These are phyloP conservation scores for Gracilinanus agilis DNA, from an alignment of 2,113 vertebrate species.

Conservation along the genomic window DNA sequence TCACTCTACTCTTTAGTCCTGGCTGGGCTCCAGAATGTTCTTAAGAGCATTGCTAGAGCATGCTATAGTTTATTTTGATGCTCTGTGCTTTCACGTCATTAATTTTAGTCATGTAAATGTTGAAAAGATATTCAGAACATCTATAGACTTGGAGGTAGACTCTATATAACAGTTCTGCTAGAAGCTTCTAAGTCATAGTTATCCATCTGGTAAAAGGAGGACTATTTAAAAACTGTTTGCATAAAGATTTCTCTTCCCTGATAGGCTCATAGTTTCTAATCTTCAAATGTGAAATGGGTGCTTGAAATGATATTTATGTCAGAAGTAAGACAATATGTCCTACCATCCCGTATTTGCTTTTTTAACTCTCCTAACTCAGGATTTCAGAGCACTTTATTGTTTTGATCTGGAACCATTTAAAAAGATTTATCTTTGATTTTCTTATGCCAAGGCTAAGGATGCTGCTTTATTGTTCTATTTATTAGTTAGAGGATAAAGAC, in stretches of 20 bases:
- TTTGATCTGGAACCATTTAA: neutral
- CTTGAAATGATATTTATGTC: neutral
- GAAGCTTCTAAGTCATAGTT: neutral
- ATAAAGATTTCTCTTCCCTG: neutral
- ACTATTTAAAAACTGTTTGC: neutral
- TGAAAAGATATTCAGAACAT: slow-evolving; percentile 11
- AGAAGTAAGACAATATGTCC: neutral
- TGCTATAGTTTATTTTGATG: slow-evolving; percentile 41
- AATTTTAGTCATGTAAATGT: neutral
- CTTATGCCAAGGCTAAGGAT: neutral
- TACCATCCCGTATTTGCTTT: neutral
- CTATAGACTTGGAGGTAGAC: slow-evolving; percentile 31
- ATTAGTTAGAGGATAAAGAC: neutral
- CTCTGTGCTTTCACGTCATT: slow-evolving; percentile 37
- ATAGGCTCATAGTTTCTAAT: neutral
- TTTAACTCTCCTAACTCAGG: neutral
- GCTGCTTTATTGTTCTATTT: neutral
- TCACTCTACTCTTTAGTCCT: slow-evolving; percentile 10
- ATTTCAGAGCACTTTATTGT: neutral
- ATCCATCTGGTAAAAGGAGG: neutral
- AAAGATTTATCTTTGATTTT: neutral
- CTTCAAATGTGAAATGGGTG: neutral
- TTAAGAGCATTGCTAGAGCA: slow-evolving; percentile 15
- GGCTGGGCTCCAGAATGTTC: slow-evolving; percentile 46
- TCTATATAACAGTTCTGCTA: neutral